A percentile compares a stretch with the other conserved stretches of the same genome.
phyloP scores from a whole-genome alignment of 2,888 invertebrate genomes.

The Sylvicola cinctus region DNA sequence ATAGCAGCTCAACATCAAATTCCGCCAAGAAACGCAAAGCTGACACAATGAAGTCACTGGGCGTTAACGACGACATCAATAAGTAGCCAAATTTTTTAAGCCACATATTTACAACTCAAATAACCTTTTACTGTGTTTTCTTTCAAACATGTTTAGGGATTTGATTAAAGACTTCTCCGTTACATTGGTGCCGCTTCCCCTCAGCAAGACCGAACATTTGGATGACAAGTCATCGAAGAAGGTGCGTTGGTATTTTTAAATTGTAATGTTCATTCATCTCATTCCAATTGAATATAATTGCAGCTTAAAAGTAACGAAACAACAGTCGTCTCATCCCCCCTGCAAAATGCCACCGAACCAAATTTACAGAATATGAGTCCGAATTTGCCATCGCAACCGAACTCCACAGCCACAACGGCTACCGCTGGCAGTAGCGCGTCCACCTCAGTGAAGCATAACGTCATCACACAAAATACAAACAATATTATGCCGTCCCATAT shows the following conservation, averaged over 20 bases:
- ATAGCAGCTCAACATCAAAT: conserved; percentile 1
- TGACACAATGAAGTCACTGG: no score
- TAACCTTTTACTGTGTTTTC: no score
- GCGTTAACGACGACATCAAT: no score
- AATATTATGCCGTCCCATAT: conserved; percentile 2
- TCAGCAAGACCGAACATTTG: conserved; percentile 19
- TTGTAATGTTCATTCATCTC: neutral
- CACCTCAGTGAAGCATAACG: conserved; percentile 3
- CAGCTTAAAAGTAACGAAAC: conserved; percentile 1
- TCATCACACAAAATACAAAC: conserved; percentile 3
- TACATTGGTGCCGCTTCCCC: conserved; percentile 18
- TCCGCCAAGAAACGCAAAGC: no score
- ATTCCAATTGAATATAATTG: neutral
- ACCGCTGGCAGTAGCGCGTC: conserved; percentile 1
- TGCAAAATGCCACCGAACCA: conserved; percentile 11
- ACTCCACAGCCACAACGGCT: conserved; percentile 5
- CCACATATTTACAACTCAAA: no score
- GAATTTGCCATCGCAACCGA: conserved; percentile 7
- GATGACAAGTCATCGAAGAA: conserved; percentile 14
- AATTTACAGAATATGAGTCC: conserved; percentile 13
- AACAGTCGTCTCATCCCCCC: conserved; percentile 2
- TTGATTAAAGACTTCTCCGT: conserved; percentile 24
- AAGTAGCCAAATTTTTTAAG: no score
- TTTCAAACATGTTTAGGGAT: conserved; percentile 13
- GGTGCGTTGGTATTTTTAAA: conserved; percentile 3